Conservation (phyloP, 92 coral and sea anemone species). For the Montipora capitata region DNA sequence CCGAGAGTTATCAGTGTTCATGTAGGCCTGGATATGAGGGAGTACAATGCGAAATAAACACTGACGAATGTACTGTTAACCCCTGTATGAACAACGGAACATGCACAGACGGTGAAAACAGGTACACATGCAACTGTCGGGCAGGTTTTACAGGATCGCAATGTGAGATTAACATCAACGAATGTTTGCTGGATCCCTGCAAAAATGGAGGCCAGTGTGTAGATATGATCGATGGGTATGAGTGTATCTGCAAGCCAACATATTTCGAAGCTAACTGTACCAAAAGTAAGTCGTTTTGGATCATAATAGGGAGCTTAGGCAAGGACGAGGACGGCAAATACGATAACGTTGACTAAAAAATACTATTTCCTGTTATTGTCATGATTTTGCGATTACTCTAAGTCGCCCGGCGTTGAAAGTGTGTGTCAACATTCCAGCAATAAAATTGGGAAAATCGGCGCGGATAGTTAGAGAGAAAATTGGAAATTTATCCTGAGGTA, state of each 20-base stretch:
- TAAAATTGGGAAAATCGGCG: too few species aligned
- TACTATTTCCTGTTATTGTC: too few species aligned
- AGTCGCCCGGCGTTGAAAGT: too few species aligned
- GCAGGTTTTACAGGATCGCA: constrained; percentile 84
- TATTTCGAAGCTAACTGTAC: constrained; percentile 82
- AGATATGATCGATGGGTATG: constrained; percentile 80
- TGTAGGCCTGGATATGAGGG: constrained; percentile 92
- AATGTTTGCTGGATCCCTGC: constrained; percentile 90
- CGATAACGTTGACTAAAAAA: too few species aligned
- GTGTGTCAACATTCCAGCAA: too few species aligned
- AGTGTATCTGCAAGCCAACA: constrained; percentile 89
- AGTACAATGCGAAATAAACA: constrained; percentile 81
- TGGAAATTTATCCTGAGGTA: too few species aligned
- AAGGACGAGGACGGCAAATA: not conserved
- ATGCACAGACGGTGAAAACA: constrained; percentile 79
- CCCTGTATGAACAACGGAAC: constrained; percentile 92
- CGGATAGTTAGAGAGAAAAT: too few species aligned
- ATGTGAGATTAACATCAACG: constrained; percentile 78
- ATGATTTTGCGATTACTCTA: too few species aligned
- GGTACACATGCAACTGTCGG: constrained; percentile 81
- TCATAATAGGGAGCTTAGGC: not conserved
- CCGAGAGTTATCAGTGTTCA: constrained; percentile 79
- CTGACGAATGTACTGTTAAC: constrained; percentile 82
- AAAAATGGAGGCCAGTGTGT: constrained; percentile 83
- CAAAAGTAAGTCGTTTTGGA: constrained; percentile 64